Evolutionary conservation across 2,888 invertebrate genomes (phyloP).

Genomic region (Scaptomyza tumidula): DNA sequence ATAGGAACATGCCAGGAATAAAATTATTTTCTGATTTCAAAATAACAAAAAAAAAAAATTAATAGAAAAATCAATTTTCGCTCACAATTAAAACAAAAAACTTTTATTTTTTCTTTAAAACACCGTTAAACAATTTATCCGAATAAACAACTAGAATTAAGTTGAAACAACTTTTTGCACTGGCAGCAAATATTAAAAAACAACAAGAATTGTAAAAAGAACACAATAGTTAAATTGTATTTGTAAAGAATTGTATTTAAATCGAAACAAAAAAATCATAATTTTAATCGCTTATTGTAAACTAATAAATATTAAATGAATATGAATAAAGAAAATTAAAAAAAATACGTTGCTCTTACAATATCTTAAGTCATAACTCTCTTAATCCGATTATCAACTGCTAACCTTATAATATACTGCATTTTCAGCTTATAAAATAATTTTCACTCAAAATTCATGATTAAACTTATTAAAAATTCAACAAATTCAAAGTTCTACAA

Average conservation of each 20-base stretch:
- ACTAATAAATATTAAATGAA: conserved; percentile 80
- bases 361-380: too few species aligned
- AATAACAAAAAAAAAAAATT: conserved; percentile 28
- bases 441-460: too few species aligned
- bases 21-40: conserved; percentile 71
- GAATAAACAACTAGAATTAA: conserved; percentile 48
- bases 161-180: conserved; percentile 80
- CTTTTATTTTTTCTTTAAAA: conserved; percentile 78
- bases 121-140: conserved; percentile 26
- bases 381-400: too few species aligned
- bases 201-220: conserved; percentile 75
- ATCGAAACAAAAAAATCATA: conserved; percentile 57
- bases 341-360: conserved; percentile 14
- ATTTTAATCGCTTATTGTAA: conserved; percentile 80
- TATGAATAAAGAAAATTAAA: conserved; percentile 70
- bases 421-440: too few species aligned
- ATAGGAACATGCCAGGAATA: conserved; percentile 66
- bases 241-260: conserved; percentile 78
- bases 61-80: conserved; percentile 37
- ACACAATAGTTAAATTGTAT: conserved; percentile 83
- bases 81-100: conserved; percentile 60
- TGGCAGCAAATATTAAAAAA: conserved; percentile 78
- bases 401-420: too few species aligned
- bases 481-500: too few species aligned
- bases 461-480: not conserved